Evolutionary conservation across 2,888 invertebrate genomes (phyloP).

Genomic region (Drosophila affinis): DNA sequence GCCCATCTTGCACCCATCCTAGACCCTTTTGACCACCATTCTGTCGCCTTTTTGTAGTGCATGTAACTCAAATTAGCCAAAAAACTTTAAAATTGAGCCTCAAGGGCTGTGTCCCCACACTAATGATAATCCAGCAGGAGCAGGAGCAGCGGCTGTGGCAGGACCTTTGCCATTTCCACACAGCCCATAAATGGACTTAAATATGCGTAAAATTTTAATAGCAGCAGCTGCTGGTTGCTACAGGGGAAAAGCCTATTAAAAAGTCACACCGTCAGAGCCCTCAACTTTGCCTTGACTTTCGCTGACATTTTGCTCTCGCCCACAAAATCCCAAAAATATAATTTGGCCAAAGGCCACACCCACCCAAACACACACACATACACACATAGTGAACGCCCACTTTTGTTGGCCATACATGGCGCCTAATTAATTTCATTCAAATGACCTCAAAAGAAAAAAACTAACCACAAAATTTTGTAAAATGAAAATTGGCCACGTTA

Average conservation of each 20-base stretch:
- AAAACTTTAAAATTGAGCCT: slow-evolving; percentile 15
- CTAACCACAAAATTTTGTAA: slow-evolving; percentile 9
- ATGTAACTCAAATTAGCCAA: slow-evolving; percentile 32
- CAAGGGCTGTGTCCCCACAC: slow-evolving; percentile 14
- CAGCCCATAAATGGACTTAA: slow-evolving; percentile 61
- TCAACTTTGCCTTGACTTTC: slow-evolving; percentile 71
- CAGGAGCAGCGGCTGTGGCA: not conserved
- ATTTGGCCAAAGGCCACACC: slow-evolving; percentile 50
- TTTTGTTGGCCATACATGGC: slow-evolving; percentile 66
- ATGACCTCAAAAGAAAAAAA: slow-evolving; percentile 41
- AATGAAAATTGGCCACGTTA: slow-evolving; percentile 24
- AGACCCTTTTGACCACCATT: not conserved
- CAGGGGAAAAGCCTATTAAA: slow-evolving; percentile 61
- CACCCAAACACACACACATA: slow-evolving; percentile 11
- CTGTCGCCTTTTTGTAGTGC: not conserved
- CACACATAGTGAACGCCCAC: slow-evolving; percentile 38
- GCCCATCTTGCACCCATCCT: too few relatives aligned
- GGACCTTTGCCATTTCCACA: slow-evolving; percentile 16
- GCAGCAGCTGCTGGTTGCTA: slow-evolving; percentile 31
- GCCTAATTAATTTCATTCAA: slow-evolving; percentile 82
- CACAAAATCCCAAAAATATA: slow-evolving; percentile 22
- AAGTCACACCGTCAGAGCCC: slow-evolving; percentile 39
- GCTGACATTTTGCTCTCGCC: slow-evolving; percentile 53
- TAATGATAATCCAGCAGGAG: slow-evolving; percentile 6
- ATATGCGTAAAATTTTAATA: slow-evolving; percentile 76